Percentiles rank a stretch among this genome's conserved stretches.
phyloP scores from a whole-genome alignment of 2,113 vertebrate genomes.

The Peromyscus maniculatus region DNA sequence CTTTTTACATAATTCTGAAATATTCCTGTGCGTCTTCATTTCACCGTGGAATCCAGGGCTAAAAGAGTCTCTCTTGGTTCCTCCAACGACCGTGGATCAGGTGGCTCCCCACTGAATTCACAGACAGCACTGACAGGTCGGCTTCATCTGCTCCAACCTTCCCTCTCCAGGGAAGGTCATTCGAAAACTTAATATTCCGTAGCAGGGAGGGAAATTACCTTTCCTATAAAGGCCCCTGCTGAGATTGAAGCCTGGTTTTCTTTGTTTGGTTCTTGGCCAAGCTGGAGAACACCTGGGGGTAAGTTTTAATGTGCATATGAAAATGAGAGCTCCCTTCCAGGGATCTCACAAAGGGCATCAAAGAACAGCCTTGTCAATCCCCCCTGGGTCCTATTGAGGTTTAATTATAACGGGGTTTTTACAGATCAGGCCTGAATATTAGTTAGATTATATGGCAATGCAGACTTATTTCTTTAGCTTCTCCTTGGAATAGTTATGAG shows the following conservation, averaged over 20 bases:
- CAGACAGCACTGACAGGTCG: not conserved
- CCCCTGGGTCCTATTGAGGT: not conserved
- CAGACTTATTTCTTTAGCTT: constrained; percentile 47
- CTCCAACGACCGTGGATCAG: not conserved
- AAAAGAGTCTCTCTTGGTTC: not conserved
- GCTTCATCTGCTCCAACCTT: not conserved
- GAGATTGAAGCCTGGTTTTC: constrained; percentile 47
- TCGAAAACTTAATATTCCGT: constrained; percentile 34
- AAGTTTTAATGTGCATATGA: constrained; percentile 64
- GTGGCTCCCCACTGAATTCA: not conserved
- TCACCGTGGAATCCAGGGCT: not conserved
- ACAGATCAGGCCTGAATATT: constrained; percentile 42
- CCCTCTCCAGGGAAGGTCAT: constrained; percentile 37
- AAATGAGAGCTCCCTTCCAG: constrained; percentile 51
- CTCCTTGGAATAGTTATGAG: constrained; percentile 38
- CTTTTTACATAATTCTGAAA: constrained; percentile 42
- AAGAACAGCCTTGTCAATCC: constrained; percentile 47
- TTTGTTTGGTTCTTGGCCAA: constrained; percentile 57
- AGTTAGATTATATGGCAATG: constrained; percentile 58
- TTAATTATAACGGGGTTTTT: constrained; percentile 65
- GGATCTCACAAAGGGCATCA: constrained; percentile 69
- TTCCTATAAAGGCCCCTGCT: constrained; percentile 19
- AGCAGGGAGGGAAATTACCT: constrained; percentile 40
- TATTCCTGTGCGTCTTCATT: constrained; percentile 42
- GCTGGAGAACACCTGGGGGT: constrained; percentile 62